Evolutionary conservation across 30 jellyfish, hydroid and myxozoan genomes (phyloP).

Genomic region (Nemopilema nomurai): DNA sequence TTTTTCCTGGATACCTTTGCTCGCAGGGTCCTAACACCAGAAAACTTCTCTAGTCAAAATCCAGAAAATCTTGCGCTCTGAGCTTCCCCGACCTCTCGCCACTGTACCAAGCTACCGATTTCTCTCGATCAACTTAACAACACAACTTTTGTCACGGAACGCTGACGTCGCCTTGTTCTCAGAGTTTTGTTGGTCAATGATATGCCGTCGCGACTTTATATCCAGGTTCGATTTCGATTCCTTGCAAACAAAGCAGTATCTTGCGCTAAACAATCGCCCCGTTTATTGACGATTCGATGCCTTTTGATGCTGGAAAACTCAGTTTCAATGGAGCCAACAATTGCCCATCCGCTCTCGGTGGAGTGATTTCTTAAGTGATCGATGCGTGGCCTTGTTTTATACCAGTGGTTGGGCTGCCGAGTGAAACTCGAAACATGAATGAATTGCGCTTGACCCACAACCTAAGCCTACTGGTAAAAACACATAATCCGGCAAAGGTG

Average conservation of each 20-base stretch:
- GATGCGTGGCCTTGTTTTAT: conserved; percentile 8
- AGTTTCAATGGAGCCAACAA: conserved; percentile 32
- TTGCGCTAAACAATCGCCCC: background rate
- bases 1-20: background rate
- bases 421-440: conserved; percentile 22
- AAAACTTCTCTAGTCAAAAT: background rate
- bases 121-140: background rate
- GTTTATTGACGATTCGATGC: background rate
- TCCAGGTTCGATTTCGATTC: background rate
- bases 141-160: conserved; percentile 9
- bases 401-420: background rate
- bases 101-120: background rate
- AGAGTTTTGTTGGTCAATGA: background rate
- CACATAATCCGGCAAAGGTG: conserved; percentile 17
- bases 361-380: background rate
- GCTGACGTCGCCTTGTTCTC: background rate
- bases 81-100: background rate
- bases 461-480: background rate
- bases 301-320: background rate
- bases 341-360: background rate
- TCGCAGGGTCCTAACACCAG: background rate
- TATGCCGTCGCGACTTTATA: conserved; percentile 4
- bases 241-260: background rate
- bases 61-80: background rate
- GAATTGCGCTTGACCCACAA: conserved; percentile 26